Evolutionary conservation across 2,888 invertebrate genomes (phyloP).

Genomic region (Lamellibrachia columna): DNA sequence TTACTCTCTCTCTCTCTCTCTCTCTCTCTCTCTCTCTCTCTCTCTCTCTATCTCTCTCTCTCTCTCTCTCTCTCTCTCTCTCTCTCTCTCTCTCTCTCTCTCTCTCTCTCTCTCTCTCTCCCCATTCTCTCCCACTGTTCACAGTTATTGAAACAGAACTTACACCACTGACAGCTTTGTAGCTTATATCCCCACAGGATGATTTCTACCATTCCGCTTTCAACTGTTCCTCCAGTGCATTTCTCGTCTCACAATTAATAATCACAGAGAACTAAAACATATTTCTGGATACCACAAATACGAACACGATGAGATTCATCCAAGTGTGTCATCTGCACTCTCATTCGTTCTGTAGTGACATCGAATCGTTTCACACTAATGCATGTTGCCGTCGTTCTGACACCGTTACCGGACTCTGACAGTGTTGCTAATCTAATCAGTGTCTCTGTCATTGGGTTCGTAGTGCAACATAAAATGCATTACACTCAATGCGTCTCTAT

Average conservation of each 20-base stretch:
- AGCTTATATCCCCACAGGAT: background rate
- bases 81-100: background rate
- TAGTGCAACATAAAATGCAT: background rate
- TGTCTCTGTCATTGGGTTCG: background rate
- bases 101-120: background rate
- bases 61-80: background rate
- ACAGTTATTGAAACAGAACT: background rate
- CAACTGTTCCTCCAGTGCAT: background rate
- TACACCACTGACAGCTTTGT: background rate
- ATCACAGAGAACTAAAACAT: background rate
- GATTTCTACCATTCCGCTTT: background rate
- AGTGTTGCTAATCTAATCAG: background rate
- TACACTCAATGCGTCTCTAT: background rate
- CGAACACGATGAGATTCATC: background rate
- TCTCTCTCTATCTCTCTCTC: background rate
- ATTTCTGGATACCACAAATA: background rate
- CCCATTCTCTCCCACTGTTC: background rate
- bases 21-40: constrained; percentile 18
- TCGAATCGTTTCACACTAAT: background rate
- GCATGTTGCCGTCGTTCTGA: background rate
- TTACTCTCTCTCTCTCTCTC: background rate
- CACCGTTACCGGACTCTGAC: background rate
- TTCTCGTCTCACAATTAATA: background rate
- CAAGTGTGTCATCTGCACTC: background rate
- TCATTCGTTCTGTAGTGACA: background rate